Evolutionary conservation across 2,113 vertebrate species (phyloP).

Genomic region (Helogale parvula): DNA sequence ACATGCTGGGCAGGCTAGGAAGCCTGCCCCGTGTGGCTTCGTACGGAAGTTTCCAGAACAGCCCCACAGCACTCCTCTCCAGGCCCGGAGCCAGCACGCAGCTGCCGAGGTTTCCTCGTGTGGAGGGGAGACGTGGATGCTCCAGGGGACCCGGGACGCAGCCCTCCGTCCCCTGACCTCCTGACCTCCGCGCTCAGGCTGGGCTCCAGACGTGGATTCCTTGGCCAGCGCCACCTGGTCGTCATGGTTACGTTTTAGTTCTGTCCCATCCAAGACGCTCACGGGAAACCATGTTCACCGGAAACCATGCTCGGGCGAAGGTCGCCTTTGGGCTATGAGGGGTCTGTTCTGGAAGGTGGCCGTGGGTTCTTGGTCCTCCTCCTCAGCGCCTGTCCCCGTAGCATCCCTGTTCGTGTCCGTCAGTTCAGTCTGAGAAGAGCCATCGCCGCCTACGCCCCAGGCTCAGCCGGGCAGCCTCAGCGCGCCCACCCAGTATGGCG

Average conservation of each 20-base stretch:
- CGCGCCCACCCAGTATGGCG: not conserved
- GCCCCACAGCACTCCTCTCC: not conserved
- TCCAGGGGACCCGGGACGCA: rapidly evolving
- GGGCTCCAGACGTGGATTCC: not conserved
- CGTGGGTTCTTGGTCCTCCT: not conserved
- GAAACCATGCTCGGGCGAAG: not conserved
- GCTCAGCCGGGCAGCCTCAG: not conserved
- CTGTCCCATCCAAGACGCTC: too few relatives aligned
- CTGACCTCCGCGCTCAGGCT: not conserved
- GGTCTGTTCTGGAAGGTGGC: not conserved
- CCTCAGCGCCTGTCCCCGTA: not conserved
- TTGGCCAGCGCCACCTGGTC: not conserved
- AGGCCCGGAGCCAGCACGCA: rapidly evolving
- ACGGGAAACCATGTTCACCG: not conserved
- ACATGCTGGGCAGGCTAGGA: rapidly evolving
- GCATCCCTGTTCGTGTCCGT: not conserved
- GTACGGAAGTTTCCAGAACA: not conserved
- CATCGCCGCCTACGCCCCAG: rapidly evolving
- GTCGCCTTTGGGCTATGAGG: not conserved
- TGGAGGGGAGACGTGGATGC: not conserved
- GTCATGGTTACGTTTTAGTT: not conserved
- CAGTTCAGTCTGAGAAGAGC: not conserved
- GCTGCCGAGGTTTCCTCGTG: not conserved
- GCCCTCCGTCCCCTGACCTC: rapidly evolving
- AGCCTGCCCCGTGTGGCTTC: too few relatives aligned